Percentiles rank a stretch among this genome's conserved stretches.
phyloP scores from a whole-genome alignment of 1,140 invertebrate species.

The Habropoda laboriosa region DNA sequence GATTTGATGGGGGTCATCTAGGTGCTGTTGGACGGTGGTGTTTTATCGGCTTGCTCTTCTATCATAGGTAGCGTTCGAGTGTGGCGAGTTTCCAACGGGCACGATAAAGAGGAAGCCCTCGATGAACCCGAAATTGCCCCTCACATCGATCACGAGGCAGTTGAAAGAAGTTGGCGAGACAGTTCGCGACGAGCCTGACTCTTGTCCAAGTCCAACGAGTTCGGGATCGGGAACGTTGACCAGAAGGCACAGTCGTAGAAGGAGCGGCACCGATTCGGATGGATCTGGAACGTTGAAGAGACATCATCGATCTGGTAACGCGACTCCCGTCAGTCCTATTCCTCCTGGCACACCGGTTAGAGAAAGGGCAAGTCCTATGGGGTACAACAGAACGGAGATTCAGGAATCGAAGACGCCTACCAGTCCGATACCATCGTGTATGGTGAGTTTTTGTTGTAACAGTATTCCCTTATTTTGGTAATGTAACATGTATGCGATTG shows the following conservation, averaged over 20 bases:
- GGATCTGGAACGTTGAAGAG: conserved; percentile 85
- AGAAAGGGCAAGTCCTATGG: conserved; percentile 79
- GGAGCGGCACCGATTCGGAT: conserved; percentile 83
- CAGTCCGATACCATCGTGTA: conserved; percentile 78
- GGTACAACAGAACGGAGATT: conserved; percentile 73
- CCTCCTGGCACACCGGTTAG: conserved; percentile 81
- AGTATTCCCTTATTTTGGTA: too few relatives aligned
- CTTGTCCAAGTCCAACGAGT: conserved; percentile 78
- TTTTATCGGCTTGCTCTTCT: not conserved
- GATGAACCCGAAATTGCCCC: conserved; percentile 93
- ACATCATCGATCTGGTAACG: conserved; percentile 81
- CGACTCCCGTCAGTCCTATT: conserved; percentile 81
- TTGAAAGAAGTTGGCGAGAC: conserved; percentile 91
- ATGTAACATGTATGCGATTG: too few relatives aligned
- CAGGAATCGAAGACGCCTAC: conserved; percentile 78
- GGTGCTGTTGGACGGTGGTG: not conserved
- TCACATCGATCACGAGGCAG: conserved; percentile 95
- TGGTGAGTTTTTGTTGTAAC: conserved; percentile 75
- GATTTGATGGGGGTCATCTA: too few relatives aligned
- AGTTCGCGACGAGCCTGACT: conserved; percentile 78
- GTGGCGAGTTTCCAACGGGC: conserved; percentile 81
- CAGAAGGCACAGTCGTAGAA: conserved; percentile 83
- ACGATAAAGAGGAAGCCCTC: conserved; percentile 95
- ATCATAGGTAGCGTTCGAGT: conserved; percentile 81
- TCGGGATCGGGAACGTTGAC: conserved; percentile 82